phyloP scores from a whole-genome alignment of 2,797 vertebrate genomes.

The Macropodus opercularis region DNA sequence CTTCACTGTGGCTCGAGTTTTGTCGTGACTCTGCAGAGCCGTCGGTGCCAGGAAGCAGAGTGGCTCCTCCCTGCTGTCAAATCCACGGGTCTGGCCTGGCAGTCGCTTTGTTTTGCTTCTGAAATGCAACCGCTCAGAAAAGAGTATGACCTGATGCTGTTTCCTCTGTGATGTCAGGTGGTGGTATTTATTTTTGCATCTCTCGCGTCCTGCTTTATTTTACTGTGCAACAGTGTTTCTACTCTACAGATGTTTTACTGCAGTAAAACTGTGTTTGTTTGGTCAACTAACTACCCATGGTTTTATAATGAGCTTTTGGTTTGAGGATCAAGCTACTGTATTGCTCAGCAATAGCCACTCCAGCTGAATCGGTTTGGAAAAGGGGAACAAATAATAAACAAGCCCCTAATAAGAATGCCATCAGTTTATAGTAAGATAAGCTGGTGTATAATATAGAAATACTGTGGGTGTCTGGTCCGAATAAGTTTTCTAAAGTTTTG shows the following conservation, averaged over 20 bases:
- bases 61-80: conserved; percentile 52
- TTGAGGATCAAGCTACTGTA: background rate
- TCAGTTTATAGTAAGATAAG: background rate
- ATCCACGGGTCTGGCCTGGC: conserved; percentile 34
- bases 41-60: conserved; percentile 50
- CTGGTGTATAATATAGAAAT: background rate
- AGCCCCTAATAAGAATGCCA: conserved; percentile 7
- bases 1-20: conserved; percentile 30
- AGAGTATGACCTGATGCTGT: background rate
- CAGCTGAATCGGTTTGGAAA: background rate
- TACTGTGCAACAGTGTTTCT: too few relatives aligned
- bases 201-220: background rate
- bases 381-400: conserved; percentile 4
- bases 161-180: conserved; percentile 1
- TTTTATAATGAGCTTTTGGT: too few relatives aligned
- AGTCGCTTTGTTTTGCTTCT: conserved; percentile 16
- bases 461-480: conserved; percentile 20
- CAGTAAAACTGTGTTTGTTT: too few relatives aligned
- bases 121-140: conserved; percentile 15
- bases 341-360: conserved; percentile 6
- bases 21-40: conserved; percentile 56
- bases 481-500: background rate
- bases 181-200: conserved; percentile 1
- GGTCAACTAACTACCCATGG: too few relatives aligned
- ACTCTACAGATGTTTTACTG: background rate